A percentile compares a stretch with the other conserved stretches of the same genome.
Evolutionary conservation across 2,888 invertebrate species (phyloP).

Genomic region (Heliconius sara): DNA sequence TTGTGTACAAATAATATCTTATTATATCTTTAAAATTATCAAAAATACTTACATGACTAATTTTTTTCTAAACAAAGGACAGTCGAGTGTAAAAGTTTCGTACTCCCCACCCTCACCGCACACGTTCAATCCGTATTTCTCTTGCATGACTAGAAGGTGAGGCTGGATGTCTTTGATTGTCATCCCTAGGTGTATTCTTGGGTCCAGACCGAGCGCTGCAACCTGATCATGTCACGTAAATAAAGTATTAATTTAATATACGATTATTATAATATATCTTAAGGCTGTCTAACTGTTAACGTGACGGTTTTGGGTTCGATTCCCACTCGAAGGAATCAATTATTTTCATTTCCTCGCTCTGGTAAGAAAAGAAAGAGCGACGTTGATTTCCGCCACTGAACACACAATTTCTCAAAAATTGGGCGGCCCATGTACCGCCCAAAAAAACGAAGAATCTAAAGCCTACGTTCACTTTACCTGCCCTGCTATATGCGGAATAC

Average conservation of each 20-base stretch:
- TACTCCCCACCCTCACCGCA: slow-evolving; percentile 99
- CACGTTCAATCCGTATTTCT: slow-evolving; percentile 96
- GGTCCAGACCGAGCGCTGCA: slow-evolving; percentile 95
- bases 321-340: too few species aligned
- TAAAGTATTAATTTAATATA: neutral
- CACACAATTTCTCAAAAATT: too few species aligned
- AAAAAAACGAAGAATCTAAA: too few species aligned
- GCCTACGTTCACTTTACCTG: too few species aligned
- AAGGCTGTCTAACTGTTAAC: neutral
- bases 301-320: too few species aligned
- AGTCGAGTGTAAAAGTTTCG: slow-evolving; percentile 98
- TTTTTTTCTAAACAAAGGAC: slow-evolving; percentile 95
- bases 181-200: slow-evolving; percentile 93
- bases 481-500: too few species aligned
- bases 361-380: too few species aligned
- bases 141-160: slow-evolving; percentile 93
- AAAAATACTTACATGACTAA: slow-evolving; percentile 91
- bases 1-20: neutral
- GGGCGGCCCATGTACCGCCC: too few species aligned
- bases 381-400: too few species aligned
- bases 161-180: slow-evolving; percentile 93
- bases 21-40: too few species aligned
- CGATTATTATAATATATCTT: neutral
- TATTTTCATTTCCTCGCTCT: too few species aligned
- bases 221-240: slow-evolving; percentile 58